Percentiles rank a stretch among this genome's conserved stretches.
These are phyloP conservation scores for Chaetura pelagica DNA, from an alignment of 2,113 vertebrate species.

Conservation along the genomic window DNA sequence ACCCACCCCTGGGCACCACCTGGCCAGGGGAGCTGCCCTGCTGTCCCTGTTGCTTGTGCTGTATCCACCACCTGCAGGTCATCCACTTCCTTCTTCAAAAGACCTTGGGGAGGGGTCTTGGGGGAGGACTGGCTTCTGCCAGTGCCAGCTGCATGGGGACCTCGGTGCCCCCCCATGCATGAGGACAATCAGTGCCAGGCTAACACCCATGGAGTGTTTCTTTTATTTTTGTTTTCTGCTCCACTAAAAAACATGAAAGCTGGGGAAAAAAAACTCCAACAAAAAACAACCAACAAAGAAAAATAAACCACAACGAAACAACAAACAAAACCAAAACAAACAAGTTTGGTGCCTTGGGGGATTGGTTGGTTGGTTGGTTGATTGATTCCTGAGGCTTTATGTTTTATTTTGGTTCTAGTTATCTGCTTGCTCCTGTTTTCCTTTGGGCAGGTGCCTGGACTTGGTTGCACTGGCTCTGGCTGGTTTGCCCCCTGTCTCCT, in stretches of 20 bases:
- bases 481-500: neutral
- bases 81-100: neutral
- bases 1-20: neutral
- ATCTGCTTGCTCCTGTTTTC: neutral
- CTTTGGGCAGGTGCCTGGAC: neutral
- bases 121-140: neutral
- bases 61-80: neutral
- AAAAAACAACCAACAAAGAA: neutral
- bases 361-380: no score
- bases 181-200: neutral
- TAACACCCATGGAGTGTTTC: neutral
- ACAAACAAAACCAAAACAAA: neutral
- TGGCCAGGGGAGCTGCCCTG: neutral
- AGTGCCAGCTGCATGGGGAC: neutral
- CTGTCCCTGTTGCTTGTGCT: constrained; percentile 18
- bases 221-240: constrained; percentile 28
- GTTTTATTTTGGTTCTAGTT: neutral
- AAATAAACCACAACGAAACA: no score
- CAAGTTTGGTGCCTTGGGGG: neutral
- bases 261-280: neutral
- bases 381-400: neutral
- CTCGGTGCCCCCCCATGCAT: neutral
- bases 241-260: constrained; percentile 60
- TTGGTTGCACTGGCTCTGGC: neutral
- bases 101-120: neutral